Evolutionary conservation across 2,888 invertebrate genomes (phyloP), one percentile per base, ranked within the genome.

Genomic region (Clunio marinus): DNA sequence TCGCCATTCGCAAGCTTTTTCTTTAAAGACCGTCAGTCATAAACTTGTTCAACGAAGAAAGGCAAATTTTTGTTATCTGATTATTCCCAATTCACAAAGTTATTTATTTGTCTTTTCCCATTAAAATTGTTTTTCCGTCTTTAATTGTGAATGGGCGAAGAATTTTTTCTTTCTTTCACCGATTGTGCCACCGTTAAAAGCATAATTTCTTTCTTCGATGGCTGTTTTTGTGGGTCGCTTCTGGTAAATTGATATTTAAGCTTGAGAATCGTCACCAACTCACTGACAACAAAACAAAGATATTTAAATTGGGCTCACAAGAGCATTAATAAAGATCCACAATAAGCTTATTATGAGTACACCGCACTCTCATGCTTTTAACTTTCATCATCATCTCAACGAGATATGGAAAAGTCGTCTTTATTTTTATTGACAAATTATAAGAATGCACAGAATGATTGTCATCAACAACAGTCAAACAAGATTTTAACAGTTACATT

Each of bases 51-150:
- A 45, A 45, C 7, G 13, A 45, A 15, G 20, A 17, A 51, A 51
- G 22, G 10, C n/a, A 41, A 41, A 57, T 57, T 57, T 24, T 24
- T 58, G 27, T 32, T 57, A 57, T 60, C 60, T 60, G 60, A 60
- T 60, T 37, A 35, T 60, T 41, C 60, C 60, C 60, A 35, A 60
- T 37, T 60, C 37, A 20, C 60, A 20, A 22, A 17, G 20, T 60
- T 32, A n/a, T 28, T 37, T n/a, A 20, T 60, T 15, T 60, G 15
- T 60, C 15, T 27, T 27, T 15, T 37, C 22, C 37, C 60, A 37
- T 60, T 37, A 57, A n/a, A 57, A 13, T 57, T 25, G 57, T 8
- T 27, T 24, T 10, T 32, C 32, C 4, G 4, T 4, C 32, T 7
- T 7, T 10, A 32, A 4, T 4, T 32, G 4, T 10, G 10, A 32